Evolutionary conservation across 2,888 invertebrate species (phyloP).

Genomic region (Tridacna gigas): DNA sequence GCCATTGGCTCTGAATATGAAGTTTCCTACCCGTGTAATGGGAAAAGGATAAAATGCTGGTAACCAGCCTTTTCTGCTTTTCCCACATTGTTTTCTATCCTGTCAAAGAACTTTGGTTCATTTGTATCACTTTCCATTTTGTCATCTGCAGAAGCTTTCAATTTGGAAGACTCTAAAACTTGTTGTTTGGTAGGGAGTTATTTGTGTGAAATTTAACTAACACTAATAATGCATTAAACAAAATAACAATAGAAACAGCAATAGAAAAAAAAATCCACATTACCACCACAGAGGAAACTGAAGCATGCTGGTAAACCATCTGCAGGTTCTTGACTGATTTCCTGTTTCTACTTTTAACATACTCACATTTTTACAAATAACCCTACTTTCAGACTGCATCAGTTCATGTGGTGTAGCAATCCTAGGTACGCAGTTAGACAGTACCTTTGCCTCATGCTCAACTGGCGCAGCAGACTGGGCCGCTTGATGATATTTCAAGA

Average conservation of each 20-base stretch:
- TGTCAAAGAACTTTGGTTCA: no score
- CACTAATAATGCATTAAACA: background rate
- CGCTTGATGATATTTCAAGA: constrained; percentile 81
- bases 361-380: constrained; percentile 82
- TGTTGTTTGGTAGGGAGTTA: no score
- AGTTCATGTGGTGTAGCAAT: constrained; percentile 41
- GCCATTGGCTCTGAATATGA: no score
- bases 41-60: no score
- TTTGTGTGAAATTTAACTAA: background rate
- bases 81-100: background rate
- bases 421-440: constrained; percentile 52
- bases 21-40: no score
- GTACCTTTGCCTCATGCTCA: constrained; percentile 68
- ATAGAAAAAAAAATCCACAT: constrained; percentile 7
- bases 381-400: constrained; percentile 78
- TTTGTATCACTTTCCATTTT: no score
- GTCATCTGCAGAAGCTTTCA: no score
- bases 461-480: constrained; percentile 79
- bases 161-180: no score
- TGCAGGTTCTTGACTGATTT: constrained; percentile 26
- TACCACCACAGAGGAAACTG: constrained; percentile 22
- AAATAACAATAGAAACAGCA: background rate
- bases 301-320: constrained; percentile 37
- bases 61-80: constrained; percentile 1
- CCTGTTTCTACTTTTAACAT: constrained; percentile 10